Percentiles rank a stretch among this genome's conserved stretches.
Conservation (phyloP, 2,113 vertebrate species). For the Actinemys pallida region DNA sequence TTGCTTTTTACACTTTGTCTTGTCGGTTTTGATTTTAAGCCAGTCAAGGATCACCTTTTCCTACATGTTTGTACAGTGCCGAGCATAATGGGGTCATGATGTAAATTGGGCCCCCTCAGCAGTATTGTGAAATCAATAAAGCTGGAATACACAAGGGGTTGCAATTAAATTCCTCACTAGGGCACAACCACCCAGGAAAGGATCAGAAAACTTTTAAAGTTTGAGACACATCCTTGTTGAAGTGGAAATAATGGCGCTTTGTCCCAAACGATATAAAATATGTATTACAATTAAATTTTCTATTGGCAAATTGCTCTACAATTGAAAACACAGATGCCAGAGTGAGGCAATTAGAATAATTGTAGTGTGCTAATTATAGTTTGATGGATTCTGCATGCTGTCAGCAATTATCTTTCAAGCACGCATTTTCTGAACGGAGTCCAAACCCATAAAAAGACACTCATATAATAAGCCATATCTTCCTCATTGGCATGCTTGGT, state of each 20-base stretch:
- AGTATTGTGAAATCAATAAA: slow-evolving; percentile 51
- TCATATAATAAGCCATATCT: slow-evolving; percentile 74
- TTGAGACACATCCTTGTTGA: slow-evolving; percentile 42
- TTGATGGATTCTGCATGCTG: slow-evolving; percentile 81
- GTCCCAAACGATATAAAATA: slow-evolving; percentile 78
- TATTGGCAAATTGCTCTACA: slow-evolving; percentile 83
- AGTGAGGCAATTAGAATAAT: slow-evolving; percentile 86
- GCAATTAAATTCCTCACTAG: slow-evolving; percentile 62
- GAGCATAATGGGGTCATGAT: slow-evolving; percentile 61
- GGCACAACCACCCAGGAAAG: slow-evolving; percentile 32
- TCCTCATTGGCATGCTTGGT: slow-evolving; percentile 67
- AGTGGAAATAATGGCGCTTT: slow-evolving; percentile 74
- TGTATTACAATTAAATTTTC: slow-evolving; percentile 81
- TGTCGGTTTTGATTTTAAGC: slow-evolving; percentile 66
- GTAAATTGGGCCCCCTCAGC: slow-evolving; percentile 67
- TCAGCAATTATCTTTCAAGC: slow-evolving; percentile 81
- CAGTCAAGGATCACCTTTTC: slow-evolving; percentile 66
- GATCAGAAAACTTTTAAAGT: slow-evolving; percentile 62
- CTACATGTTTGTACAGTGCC: slow-evolving; percentile 70
- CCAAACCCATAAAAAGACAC: slow-evolving; percentile 82
- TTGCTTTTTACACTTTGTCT: slow-evolving; percentile 8
- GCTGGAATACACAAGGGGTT: slow-evolving; percentile 67
- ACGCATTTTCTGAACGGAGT: slow-evolving; percentile 78
- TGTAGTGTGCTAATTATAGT: slow-evolving; percentile 82
- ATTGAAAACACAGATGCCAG: slow-evolving; percentile 82